Evolutionary conservation across 2,888 invertebrate species (phyloP), one percentile per base, ranked within the genome.

Genomic region (Teleogryllus oceanicus): DNA sequence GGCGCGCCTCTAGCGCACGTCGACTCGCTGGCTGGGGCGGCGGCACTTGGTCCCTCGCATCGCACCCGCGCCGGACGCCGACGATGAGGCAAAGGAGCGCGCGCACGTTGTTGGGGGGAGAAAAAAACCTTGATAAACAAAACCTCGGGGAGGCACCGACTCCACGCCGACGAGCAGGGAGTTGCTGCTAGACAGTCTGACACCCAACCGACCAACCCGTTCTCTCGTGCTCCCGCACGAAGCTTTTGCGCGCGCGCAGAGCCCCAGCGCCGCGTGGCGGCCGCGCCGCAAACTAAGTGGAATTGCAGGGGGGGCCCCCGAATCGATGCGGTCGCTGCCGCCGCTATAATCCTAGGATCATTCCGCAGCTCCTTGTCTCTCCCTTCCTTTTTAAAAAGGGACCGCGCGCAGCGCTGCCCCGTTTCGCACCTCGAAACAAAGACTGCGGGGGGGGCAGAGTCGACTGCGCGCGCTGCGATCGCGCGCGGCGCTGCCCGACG

Each of bases 321-420:
- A 62, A 62, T 62, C 62, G 62, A 62, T 62, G 62, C 62, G 62
- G 16, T 18, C 16, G 62, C 62, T 18, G 18, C 62, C 18, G 62
- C 62, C 62, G 62, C 62, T 62, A 62, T 62, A 62, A 62, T 62
- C 62, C 62, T 62, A 62, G 62, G 18, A 62, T 62, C 62, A 62
- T 62, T 62, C 62, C 62, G 62, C 62, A 62, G 62, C 62, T 62
- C 62, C 62, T 62, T 62, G 62, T 62, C 62, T 62, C 62, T 62
- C 62, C 62, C 62, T 62, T 62, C 18, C 62, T 62, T 62, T 62
- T 62, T 62, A 18, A 62, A 62, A 62, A 62, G 62, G 62, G 62
- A 62, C 62, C 62, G 62, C 24, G 24, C 24, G 24, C 12, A 62
- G 18, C 18, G 3, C 18, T 2, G 62, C 62, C 16, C 16, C 16